Evolutionary conservation across 2,797 vertebrate genomes (phyloP), one percentile per base, ranked within the genome.

Genomic region (Toxotes lorentzi): DNA sequence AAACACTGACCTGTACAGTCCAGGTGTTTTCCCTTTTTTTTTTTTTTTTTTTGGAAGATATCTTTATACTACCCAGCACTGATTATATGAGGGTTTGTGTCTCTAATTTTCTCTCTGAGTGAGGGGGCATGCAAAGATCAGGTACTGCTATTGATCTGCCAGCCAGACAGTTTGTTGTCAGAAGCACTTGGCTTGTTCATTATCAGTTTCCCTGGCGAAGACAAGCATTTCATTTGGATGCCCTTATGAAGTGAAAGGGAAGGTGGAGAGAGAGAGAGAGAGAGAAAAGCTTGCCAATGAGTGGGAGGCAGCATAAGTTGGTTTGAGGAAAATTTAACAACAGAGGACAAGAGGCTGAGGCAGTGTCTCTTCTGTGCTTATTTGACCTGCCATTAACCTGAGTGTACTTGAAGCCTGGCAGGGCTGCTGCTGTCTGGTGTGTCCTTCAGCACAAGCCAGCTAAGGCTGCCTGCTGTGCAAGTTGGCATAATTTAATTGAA

Each of bases 341-440:
- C 84, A 56, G 73, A 81, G 78, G 86, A 74, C 78, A 82, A 76
- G 66, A 84, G 82, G 58, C 70, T 61, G 64, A 86, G 83, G 72
- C 78, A 24, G 56, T 63, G 65, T 79, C 78, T 88, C 79, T 76
- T 88, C 72, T 58, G 16, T 51, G 72, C 70, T 88, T 57, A 41
- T 81, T 82, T 87, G 81, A 83, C 86, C 78, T 68, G 68, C 81
- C 79, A 79, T 92, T 88, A 90, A 88, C 85, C 86, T 78, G 78
- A 86, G 76, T 78, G 85, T 73, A 71, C 86, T 82, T 75, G 73
- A 84, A 77, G 68, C 58, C 74, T 81, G 86, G 79, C 67, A 83
- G 76, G 80, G 77, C 81, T 66, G 16, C 43, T 48, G 66, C 74
- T 79, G 82, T 86, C 70, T 70, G 73, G 59, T 57, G 61, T 84